phyloP scores from a whole-genome alignment of 2,113 vertebrate species.

The Platycercus adscitus region DNA sequence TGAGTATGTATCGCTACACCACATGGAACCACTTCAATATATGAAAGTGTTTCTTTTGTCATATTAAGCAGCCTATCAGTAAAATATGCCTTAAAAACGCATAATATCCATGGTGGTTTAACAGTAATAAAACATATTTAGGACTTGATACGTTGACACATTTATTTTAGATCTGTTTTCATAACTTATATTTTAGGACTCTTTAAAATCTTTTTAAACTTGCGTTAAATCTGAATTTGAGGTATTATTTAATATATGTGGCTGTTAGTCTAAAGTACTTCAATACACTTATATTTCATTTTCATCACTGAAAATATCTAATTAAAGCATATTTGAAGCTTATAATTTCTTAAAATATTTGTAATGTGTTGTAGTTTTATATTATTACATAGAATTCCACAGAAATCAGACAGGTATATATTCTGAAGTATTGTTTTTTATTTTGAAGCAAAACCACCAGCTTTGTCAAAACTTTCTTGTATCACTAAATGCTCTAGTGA shows the following conservation, averaged over 20 bases:
- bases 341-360: background rate
- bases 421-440: background rate
- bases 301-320: constrained; percentile 4
- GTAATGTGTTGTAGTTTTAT: background rate
- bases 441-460: background rate
- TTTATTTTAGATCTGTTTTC: background rate
- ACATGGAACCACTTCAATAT: background rate
- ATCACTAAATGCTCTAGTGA: background rate
- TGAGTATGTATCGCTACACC: background rate
- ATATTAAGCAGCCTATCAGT: background rate
- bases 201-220: background rate
- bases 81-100: background rate
- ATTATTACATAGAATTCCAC: background rate
- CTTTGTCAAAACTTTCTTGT: background rate
- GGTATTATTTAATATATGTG: background rate
- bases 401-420: background rate
- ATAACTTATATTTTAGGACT: background rate
- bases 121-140: background rate
- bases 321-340: background rate
- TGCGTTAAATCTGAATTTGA: background rate
- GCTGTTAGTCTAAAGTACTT: background rate
- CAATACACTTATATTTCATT: background rate
- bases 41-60: background rate
- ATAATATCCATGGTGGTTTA: background rate
- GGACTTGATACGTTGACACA: background rate